A percentile compares a stretch with the other conserved stretches of the same genome.
Evolutionary conservation across 2,113 vertebrate genomes (phyloP).

Genomic region (Lampris incognitus): DNA sequence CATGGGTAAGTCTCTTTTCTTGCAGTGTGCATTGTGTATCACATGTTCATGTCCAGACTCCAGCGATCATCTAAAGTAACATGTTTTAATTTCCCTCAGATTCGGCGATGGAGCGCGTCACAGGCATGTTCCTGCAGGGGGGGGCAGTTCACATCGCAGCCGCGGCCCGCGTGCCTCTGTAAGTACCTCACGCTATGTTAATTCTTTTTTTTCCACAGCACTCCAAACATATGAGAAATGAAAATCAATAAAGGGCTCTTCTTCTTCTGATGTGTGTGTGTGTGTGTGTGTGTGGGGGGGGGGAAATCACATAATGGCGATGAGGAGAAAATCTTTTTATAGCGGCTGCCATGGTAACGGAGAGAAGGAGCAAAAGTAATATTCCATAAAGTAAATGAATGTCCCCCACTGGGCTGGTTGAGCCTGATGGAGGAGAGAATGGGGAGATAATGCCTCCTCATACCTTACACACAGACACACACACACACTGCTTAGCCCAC

Average conservation of each 20-base stretch:
- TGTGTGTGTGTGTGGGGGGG: constrained; percentile 8
- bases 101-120: background rate
- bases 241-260: constrained; percentile 78
- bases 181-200: constrained; percentile 65
- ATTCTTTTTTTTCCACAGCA: constrained; percentile 63
- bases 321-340: constrained; percentile 81
- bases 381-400: constrained; percentile 82
- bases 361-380: constrained; percentile 77
- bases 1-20: too few relatives aligned
- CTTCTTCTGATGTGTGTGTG: constrained; percentile 9
- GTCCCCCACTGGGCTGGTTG: constrained; percentile 74
- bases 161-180: constrained; percentile 35
- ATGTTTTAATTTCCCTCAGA: background rate
- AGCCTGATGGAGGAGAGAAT: constrained; percentile 71
- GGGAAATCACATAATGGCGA: constrained; percentile 73
- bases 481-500: constrained; percentile 68
- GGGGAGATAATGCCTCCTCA: constrained; percentile 56
- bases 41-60: too few relatives aligned
- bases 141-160: background rate
- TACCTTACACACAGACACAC: constrained; percentile 31
- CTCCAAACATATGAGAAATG: constrained; percentile 72
- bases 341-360: constrained; percentile 83
- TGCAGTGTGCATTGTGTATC: too few relatives aligned
- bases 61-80: too few relatives aligned
- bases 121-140: background rate